A percentile compares a stretch with the other conserved stretches of the same genome.
phyloP scores from a whole-genome alignment of 2,113 vertebrate genomes.

The Zosterops lateralis region DNA sequence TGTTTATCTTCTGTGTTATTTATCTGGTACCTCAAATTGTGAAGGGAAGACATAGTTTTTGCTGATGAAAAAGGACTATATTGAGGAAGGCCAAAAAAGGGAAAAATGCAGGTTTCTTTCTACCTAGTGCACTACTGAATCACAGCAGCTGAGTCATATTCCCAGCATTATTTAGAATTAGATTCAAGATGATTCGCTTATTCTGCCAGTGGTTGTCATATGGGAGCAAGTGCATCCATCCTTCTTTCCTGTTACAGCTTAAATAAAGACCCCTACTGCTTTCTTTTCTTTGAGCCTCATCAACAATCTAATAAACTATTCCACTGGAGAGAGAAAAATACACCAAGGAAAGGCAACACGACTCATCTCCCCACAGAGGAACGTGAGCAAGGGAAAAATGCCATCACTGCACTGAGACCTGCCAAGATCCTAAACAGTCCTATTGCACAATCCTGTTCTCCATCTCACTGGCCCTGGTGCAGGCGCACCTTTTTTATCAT shows the following conservation, averaged over 20 bases:
- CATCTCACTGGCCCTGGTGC: neutral
- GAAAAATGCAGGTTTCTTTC: constrained; percentile 20
- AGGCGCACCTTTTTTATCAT: neutral
- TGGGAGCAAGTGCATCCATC: neutral
- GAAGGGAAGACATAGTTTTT: neutral
- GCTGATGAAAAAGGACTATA: neutral
- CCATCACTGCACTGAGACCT: neutral
- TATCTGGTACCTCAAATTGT: neutral
- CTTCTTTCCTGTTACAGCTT: constrained; percentile 25
- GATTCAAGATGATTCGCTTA: constrained; percentile 41
- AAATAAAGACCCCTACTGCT: constrained; percentile 30
- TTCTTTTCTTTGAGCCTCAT: constrained; percentile 11
- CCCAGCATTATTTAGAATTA: constrained; percentile 39
- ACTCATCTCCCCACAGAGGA: neutral
- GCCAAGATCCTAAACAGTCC: fast-evolving
- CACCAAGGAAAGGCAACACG: neutral
- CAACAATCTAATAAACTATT: constrained; percentile 12
- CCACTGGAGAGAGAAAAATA: neutral
- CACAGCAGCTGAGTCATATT: constrained; percentile 35
- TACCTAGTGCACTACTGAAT: constrained; percentile 26
- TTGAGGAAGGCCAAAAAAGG: neutral
- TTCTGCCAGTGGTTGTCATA: neutral
- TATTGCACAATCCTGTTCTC: neutral
- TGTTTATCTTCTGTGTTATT: neutral
- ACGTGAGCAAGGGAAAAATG: neutral